Conservation (phyloP, 2,888 invertebrate genomes). For the Epirrhoe tristata region DNA sequence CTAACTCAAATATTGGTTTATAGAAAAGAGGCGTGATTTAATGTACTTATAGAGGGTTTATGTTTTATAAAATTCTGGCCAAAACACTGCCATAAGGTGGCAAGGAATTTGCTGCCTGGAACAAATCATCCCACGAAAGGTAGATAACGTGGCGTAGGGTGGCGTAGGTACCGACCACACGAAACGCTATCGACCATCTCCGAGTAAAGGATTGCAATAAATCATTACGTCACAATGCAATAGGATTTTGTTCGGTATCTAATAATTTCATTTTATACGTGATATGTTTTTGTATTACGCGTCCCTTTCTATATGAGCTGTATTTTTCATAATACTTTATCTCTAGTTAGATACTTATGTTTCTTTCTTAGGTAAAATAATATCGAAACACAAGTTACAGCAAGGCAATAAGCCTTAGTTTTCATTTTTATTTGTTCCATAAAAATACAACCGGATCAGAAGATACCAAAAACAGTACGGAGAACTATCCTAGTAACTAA, state of each 20-base stretch:
- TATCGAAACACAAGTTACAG: neutral
- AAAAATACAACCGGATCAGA: neutral
- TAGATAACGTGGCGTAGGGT: slow-evolving; percentile 58
- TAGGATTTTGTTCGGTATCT: slow-evolving; percentile 17
- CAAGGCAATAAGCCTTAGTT: neutral
- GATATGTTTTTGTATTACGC: neutral
- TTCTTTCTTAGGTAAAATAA: neutral
- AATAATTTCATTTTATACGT: slow-evolving; percentile 8
- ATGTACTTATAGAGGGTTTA: neutral
- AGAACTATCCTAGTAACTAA: too few species aligned
- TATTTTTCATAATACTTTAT: neutral
- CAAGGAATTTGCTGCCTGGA: slow-evolving; percentile 26
- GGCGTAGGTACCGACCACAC: slow-evolving; percentile 44
- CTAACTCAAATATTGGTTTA: too few species aligned
- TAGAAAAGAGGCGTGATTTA: too few species aligned
- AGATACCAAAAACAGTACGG: too few species aligned
- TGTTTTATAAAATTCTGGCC: slow-evolving; percentile 2
- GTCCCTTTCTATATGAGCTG: neutral
- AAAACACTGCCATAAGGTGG: slow-evolving; percentile 12
- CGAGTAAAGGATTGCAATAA: slow-evolving; percentile 49
- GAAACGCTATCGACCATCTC: slow-evolving; percentile 50
- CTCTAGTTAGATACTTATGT: too few species aligned
- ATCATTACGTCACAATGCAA: slow-evolving; percentile 37
- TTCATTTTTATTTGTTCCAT: neutral
- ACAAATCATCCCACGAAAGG: slow-evolving; percentile 50